Conservation (phyloP, 1,140 invertebrate species). For the Drosophila miranda region DNA sequence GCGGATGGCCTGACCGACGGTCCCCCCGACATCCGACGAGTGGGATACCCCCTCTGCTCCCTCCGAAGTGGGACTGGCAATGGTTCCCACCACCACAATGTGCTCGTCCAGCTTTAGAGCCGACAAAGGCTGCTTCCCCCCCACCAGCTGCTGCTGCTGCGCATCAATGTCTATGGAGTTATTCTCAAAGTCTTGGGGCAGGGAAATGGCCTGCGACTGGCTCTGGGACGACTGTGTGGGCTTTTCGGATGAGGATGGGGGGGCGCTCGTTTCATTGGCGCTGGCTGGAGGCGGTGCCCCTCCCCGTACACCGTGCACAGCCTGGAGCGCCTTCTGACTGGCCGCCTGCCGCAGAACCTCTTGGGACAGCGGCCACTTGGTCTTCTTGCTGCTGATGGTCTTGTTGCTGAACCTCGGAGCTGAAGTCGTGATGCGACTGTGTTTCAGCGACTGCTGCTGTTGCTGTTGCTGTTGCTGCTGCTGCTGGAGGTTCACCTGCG, state of each 20-base stretch:
- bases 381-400: conserved; percentile 68
- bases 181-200: conserved; percentile 77
- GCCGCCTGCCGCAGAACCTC: conserved; percentile 56
- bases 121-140: conserved; percentile 31
- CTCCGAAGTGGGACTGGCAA: conserved; percentile 65
- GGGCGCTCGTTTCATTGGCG: conserved; percentile 10
- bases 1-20: conserved; percentile 55
- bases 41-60: conserved; percentile 17
- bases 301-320: not conserved
- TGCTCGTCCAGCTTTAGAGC: conserved; percentile 60
- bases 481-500: conserved; percentile 42
- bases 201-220: conserved; percentile 43
- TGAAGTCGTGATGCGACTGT: conserved; percentile 57
- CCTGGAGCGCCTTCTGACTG: conserved; percentile 55
- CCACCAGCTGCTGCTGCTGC: conserved; percentile 45
- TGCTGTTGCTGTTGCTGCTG: conserved; percentile 29
- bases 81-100: conserved; percentile 63
- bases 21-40: not conserved
- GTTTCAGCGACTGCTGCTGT: conserved; percentile 29
- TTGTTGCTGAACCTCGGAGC: conserved; percentile 65
- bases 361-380: conserved; percentile 72
- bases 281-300: not conserved
- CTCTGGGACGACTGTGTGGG: too few species aligned
- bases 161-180: conserved; percentile 80
- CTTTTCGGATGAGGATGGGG: not conserved